Evolutionary conservation across 2,113 vertebrate species (phyloP).

Genomic region (Scortum barcoo): DNA sequence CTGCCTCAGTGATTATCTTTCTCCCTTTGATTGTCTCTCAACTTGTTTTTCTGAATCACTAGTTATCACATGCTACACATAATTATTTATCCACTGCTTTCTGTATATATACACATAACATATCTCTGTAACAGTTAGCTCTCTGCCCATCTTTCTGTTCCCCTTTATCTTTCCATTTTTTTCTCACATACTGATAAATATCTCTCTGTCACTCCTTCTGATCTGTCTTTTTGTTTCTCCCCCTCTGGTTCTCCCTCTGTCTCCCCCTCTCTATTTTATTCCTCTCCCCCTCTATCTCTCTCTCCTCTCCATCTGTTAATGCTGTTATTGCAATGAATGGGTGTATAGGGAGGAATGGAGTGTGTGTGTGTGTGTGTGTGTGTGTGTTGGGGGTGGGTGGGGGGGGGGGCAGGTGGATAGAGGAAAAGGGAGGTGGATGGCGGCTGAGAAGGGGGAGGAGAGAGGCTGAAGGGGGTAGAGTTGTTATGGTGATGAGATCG

Average conservation of each 20-base stretch:
- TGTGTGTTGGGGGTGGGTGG: not conserved
- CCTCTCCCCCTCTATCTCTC: slow-evolving; percentile 3
- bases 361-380: slow-evolving; percentile 4
- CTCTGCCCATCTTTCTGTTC: not conserved
- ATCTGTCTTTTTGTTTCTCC: slow-evolving; percentile 25
- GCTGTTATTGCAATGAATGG: slow-evolving; percentile 64
- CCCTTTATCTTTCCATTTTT: not conserved
- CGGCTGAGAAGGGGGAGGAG: not conserved
- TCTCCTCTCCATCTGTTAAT: slow-evolving; percentile 69
- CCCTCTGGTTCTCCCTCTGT: slow-evolving; percentile 37
- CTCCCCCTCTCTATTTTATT: slow-evolving; percentile 8
- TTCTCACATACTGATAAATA: slow-evolving; percentile 15
- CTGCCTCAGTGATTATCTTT: not conserved
- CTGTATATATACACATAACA: not conserved
- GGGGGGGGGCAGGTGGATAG: slow-evolving; percentile 55
- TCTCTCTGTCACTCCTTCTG: slow-evolving; percentile 31
- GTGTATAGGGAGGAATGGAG: slow-evolving; percentile 60
- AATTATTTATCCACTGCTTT: not conserved
- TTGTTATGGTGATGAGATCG: slow-evolving; percentile 84
- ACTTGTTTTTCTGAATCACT: slow-evolving; percentile 8
- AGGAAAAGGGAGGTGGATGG: slow-evolving; percentile 31
- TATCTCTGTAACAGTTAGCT: not conserved
- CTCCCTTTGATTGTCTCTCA: not conserved
- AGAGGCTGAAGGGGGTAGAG: slow-evolving; percentile 52
- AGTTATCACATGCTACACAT: not conserved